Conservation (phyloP, 2,888 invertebrate genomes). For the Bruchidius siliquastri region DNA sequence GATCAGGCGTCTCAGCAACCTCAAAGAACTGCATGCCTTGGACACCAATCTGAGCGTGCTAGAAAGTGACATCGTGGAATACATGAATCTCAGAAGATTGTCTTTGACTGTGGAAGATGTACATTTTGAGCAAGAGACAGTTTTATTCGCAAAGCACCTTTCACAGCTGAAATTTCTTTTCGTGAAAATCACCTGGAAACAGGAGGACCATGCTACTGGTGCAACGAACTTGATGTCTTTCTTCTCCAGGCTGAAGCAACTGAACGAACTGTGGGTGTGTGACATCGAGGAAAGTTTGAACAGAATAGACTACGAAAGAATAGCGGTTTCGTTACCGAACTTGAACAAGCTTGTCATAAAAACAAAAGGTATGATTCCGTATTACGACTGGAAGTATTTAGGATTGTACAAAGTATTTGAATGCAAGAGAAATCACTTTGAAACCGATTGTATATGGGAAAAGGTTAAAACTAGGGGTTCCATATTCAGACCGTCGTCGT, state of each 20-base stretch:
- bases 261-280: slow-evolving; percentile 17
- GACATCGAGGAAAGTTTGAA: slow-evolving; percentile 1
- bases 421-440: not conserved
- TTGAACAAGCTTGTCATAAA: slow-evolving; percentile 1
- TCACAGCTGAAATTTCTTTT: slow-evolving; percentile 11
- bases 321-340: not conserved
- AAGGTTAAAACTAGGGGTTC: not conserved
- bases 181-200: slow-evolving; percentile 12
- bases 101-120: slow-evolving; percentile 14
- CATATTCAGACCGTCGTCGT: not conserved
- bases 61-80: slow-evolving; percentile 10
- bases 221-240: slow-evolving; percentile 9
- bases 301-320: not conserved
- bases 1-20: slow-evolving; percentile 13
- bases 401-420: not conserved
- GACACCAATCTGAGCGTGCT: slow-evolving; percentile 18
- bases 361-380: not conserved
- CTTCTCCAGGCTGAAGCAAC: slow-evolving; percentile 10
- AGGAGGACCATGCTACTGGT: slow-evolving; percentile 1
- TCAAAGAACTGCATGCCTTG: slow-evolving; percentile 17
- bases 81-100: slow-evolving; percentile 10
- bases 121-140: slow-evolving; percentile 11
- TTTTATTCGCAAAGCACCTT: slow-evolving; percentile 3
- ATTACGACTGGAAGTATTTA: not conserved
- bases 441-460: not conserved